Evolutionary conservation across 2,888 invertebrate genomes (phyloP).

Genomic region (Melanostoma scalare): DNA sequence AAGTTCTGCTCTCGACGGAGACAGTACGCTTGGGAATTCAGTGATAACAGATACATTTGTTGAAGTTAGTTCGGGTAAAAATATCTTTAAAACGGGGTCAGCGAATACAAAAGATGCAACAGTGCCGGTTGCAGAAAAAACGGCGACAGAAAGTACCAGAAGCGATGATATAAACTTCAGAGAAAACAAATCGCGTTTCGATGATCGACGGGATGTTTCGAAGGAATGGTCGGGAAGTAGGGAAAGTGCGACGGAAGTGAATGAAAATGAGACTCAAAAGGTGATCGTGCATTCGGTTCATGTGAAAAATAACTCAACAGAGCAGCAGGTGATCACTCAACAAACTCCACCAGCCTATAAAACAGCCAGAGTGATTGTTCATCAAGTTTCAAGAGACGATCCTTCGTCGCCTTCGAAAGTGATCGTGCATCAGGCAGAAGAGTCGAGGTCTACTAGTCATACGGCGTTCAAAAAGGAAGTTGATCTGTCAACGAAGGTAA

Average conservation of each 20-base stretch:
- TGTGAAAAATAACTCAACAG: background rate
- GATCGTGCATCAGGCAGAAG: conserved; percentile 7
- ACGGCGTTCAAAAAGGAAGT: conserved; percentile 21
- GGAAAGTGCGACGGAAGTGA: conserved; percentile 14
- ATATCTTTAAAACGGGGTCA: conserved; percentile 73
- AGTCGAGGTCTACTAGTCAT: conserved; percentile 13
- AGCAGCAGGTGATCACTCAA: background rate
- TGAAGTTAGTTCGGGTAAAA: conserved; percentile 74
- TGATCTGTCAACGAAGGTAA: conserved; percentile 75
- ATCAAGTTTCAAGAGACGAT: conserved; percentile 53
- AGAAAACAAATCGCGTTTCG: conserved; percentile 14
- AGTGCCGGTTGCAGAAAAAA: conserved; percentile 48
- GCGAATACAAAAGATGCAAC: conserved; percentile 63
- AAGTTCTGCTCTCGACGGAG: conserved; percentile 14
- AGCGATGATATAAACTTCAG: conserved; percentile 8
- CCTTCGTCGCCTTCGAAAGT: background rate
- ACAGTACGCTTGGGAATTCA: conserved; percentile 52
- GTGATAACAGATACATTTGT: conserved; percentile 57
- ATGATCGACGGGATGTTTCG: conserved; percentile 12
- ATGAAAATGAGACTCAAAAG: conserved; percentile 4
- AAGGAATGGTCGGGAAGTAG: conserved; percentile 13
- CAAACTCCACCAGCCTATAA: background rate
- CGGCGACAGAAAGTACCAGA: conserved; percentile 37
- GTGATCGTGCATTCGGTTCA: conserved; percentile 24
- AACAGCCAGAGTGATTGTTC: conserved; percentile 21